Evolutionary conservation across 2,888 invertebrate genomes (phyloP).

Genomic region (Watsonalla binaria): DNA sequence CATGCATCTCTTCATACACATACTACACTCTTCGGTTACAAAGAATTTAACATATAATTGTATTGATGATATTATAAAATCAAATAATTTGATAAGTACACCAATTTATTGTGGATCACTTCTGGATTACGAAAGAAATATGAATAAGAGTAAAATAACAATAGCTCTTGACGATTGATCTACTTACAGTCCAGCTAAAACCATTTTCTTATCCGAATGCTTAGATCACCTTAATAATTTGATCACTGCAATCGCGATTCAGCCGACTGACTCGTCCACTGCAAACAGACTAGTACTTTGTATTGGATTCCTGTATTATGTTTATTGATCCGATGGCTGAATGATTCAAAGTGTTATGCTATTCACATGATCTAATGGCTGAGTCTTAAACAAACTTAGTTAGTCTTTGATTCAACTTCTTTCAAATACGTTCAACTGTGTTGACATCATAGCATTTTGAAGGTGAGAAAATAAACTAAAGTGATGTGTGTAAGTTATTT

Average conservation of each 20-base stretch:
- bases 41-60: no score
- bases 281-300: not conserved
- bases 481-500: no score
- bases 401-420: no score
- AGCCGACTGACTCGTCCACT: not conserved
- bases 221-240: not conserved
- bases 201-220: constrained; percentile 18
- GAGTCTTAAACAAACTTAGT: not conserved
- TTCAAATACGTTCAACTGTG: no score
- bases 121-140: not conserved
- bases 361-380: not conserved
- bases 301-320: not conserved
- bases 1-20: no score
- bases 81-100: not conserved
- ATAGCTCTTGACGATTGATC: not conserved
- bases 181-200: constrained; percentile 39
- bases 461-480: no score
- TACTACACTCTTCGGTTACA: no score
- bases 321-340: not conserved
- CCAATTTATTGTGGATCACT: not conserved
- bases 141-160: no score
- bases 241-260: not conserved
- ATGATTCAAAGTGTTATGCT: not conserved
- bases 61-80: not conserved
- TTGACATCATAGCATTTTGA: no score